phyloP scores from a whole-genome alignment of 2,113 vertebrate genomes.

The Rhizomys pruinosus region DNA sequence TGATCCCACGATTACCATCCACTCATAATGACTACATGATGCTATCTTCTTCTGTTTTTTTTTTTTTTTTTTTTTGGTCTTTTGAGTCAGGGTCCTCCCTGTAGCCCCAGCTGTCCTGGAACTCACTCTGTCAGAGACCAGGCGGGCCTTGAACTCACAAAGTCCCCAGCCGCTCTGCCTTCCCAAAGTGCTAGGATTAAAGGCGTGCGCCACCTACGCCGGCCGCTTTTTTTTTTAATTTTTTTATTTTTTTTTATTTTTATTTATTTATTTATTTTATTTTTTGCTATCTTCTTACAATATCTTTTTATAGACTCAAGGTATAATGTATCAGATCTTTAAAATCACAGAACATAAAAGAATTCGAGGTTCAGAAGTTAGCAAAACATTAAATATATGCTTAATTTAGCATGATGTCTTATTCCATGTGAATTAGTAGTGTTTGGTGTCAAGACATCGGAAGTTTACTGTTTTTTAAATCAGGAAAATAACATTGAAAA shows the following conservation, averaged over 20 bases:
- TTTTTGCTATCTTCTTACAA: background rate
- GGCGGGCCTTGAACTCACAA: too few relatives aligned
- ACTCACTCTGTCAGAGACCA: too few relatives aligned
- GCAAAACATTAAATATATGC: slow-evolving; percentile 10
- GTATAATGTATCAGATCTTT: background rate
- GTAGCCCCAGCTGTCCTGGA: too few relatives aligned
- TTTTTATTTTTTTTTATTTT: too few relatives aligned
- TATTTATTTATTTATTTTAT: too few relatives aligned
- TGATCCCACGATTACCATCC: background rate
- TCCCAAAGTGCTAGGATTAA: too few relatives aligned
- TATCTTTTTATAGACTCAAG: background rate
- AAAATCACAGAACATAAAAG: slow-evolving; percentile 35
- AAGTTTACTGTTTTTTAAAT: background rate
- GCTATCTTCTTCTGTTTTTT: slow-evolving; percentile 3
- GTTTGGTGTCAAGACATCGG: slow-evolving; percentile 1
- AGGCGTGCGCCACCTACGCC: too few relatives aligned
- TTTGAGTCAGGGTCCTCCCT: too few relatives aligned
- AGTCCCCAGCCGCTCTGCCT: too few relatives aligned
- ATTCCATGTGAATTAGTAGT: background rate
- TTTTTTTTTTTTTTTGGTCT: too few relatives aligned
- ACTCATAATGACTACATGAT: background rate
- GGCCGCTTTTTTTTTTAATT: too few relatives aligned
- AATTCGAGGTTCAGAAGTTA: slow-evolving; percentile 15
- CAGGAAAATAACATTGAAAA: background rate
- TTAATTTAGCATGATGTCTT: background rate